Evolutionary conservation across 2,113 vertebrate genomes (phyloP).

Genomic region (Calidris pygmaea): DNA sequence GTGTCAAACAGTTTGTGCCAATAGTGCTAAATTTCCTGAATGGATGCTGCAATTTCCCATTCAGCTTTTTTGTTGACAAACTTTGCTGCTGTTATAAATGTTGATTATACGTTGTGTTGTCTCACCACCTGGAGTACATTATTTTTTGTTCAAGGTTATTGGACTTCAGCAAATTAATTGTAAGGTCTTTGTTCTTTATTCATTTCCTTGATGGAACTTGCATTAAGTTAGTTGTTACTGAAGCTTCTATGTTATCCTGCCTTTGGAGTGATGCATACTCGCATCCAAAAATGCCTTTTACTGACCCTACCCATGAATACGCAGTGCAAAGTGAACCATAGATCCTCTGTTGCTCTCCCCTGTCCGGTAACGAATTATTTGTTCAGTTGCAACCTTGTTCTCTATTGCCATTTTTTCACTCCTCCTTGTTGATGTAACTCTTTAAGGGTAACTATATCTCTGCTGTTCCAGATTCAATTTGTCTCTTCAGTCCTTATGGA

Average conservation of each 20-base stretch:
- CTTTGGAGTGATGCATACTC: neutral
- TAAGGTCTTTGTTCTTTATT: neutral
- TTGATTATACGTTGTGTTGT: neutral
- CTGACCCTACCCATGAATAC: neutral
- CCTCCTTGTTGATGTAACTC: neutral
- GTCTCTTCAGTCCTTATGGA: neutral
- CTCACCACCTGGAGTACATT: neutral
- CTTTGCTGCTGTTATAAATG: neutral
- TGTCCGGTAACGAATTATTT: neutral
- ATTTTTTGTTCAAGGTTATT: neutral
- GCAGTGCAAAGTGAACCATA: neutral
- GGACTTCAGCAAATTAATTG: neutral
- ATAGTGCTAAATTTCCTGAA: neutral
- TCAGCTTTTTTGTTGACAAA: neutral
- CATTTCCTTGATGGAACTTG: neutral
- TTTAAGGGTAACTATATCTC: neutral
- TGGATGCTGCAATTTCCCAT: neutral
- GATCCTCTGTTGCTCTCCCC: neutral
- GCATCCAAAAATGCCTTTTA: neutral
- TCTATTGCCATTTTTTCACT: neutral
- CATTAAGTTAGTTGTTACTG: neutral
- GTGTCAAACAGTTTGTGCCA: neutral
- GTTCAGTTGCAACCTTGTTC: neutral
- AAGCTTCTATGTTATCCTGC: neutral
- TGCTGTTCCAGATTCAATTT: neutral